These are phyloP conservation scores for Carassius auratus DNA, from an alignment of 2,113 vertebrate genomes.

Conservation along the genomic window DNA sequence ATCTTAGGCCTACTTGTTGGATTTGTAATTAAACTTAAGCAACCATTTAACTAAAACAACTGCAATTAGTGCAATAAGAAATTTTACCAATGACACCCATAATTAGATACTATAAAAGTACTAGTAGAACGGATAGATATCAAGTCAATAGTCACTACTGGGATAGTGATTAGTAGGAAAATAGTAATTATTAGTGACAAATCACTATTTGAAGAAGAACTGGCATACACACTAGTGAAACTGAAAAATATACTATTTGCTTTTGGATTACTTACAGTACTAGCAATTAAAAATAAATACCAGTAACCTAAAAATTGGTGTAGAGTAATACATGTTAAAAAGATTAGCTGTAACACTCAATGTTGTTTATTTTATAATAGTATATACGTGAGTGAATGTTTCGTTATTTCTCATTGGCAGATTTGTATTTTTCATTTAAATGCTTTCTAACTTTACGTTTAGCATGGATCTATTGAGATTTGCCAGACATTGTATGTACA, in stretches of 20 bases:
- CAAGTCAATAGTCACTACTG: too few relatives aligned
- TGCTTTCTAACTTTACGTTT: background rate
- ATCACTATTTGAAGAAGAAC: too few relatives aligned
- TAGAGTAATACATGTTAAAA: background rate
- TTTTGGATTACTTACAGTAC: background rate
- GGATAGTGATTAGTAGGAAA: too few relatives aligned
- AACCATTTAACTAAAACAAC: background rate
- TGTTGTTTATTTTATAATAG: background rate
- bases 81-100: background rate
- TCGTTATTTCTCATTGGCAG: background rate
- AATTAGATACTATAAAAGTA: background rate
- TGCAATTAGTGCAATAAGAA: background rate
- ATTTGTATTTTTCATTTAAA: background rate
- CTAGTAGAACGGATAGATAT: too few relatives aligned
- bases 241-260: background rate
- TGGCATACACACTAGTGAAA: background rate
- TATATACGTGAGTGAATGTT: background rate
- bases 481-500: slow-evolving; percentile 24
- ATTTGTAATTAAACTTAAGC: background rate
- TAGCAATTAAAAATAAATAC: background rate
- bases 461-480: slow-evolving; percentile 43
- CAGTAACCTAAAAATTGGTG: background rate
- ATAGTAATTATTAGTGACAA: too few relatives aligned
- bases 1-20: background rate
- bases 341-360: background rate